These are phyloP conservation scores for Zophobas atratus DNA, from an alignment of 1,140 invertebrate genomes.

Conservation along the genomic window DNA sequence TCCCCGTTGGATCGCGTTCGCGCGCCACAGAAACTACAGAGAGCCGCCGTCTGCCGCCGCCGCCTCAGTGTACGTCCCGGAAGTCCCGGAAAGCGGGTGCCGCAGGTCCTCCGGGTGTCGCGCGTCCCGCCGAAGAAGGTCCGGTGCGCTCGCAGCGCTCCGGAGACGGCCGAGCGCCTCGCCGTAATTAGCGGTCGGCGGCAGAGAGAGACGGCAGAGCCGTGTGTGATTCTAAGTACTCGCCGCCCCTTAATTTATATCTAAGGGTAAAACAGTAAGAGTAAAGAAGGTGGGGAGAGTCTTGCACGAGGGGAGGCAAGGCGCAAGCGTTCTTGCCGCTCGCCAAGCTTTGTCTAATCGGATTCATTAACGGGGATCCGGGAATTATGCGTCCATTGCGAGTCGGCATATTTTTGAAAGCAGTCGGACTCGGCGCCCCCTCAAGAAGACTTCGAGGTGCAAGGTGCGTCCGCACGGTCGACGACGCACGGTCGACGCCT, in stretches of 20 bases:
- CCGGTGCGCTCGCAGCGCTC: not conserved
- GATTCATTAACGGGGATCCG: conserved; percentile 72
- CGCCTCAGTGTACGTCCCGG: conserved; percentile 49
- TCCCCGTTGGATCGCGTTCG: conserved; percentile 51
- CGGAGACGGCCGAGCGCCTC: conserved; percentile 53
- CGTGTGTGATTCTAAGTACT: conserved; percentile 68
- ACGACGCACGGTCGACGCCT: too few species aligned
- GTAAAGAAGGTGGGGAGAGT: conserved; percentile 63
- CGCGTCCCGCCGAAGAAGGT: conserved; percentile 7
- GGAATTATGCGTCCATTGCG: conserved; percentile 72
- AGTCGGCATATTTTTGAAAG: conserved; percentile 69
- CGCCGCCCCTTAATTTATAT: conserved; percentile 68
- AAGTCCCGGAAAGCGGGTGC: conserved; percentile 48
- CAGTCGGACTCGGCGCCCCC: conserved; percentile 65
- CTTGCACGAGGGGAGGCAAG: conserved; percentile 63
- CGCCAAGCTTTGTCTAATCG: conserved; percentile 71
- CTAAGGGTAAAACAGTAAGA: conserved; percentile 69
- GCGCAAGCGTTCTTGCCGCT: conserved; percentile 69
- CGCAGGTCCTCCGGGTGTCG: not conserved
- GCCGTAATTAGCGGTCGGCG: conserved; percentile 67
- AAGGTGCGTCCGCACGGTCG: conserved; percentile 57
- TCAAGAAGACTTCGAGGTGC: conserved; percentile 61
- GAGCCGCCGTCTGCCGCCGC: conserved; percentile 40
- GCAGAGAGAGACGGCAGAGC: conserved; percentile 59
- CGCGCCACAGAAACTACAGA: conserved; percentile 49